phyloP scores from a whole-genome alignment of 2,888 invertebrate species.

The Heteromurus nitidus region DNA sequence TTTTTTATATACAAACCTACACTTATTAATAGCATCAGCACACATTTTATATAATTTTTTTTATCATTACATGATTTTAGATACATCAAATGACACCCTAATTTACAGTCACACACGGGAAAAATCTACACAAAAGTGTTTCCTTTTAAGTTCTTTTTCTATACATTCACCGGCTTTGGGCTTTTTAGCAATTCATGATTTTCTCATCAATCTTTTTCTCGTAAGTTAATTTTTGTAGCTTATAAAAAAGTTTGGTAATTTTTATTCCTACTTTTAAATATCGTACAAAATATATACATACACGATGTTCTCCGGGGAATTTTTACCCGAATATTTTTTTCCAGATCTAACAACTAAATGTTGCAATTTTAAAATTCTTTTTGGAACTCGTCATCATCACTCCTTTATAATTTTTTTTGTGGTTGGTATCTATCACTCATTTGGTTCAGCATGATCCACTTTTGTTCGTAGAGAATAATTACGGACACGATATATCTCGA shows the following conservation, averaged over 20 bases:
- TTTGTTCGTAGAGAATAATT: too few relatives aligned
- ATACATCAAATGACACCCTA: conserved; percentile 21
- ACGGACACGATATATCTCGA: conserved; percentile 25
- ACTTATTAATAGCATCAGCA: conserved; percentile 38
- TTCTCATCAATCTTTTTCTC: not conserved
- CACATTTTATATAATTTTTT: conserved; percentile 12
- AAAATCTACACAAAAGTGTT: not conserved
- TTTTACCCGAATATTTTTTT: conserved; percentile 4
- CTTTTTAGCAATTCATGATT: conserved; percentile 32
- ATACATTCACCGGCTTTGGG: conserved; percentile 53
- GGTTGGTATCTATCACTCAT: conserved; percentile 44
- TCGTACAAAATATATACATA: conserved; percentile 20
- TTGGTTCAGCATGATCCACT: conserved; percentile 42
- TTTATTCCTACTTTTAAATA: not conserved
- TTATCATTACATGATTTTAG: conserved; percentile 30
- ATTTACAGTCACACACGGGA: not conserved
- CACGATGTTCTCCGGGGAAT: too few relatives aligned
- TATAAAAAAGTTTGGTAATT: not conserved
- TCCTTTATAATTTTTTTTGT: too few relatives aligned
- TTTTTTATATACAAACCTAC: not conserved
- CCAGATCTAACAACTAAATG: too few relatives aligned
- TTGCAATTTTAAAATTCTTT: too few relatives aligned
- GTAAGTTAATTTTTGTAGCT: not conserved
- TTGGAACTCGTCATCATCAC: too few relatives aligned
- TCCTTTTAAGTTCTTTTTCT: not conserved